phyloP scores from a whole-genome alignment of 2,797 vertebrate species.

The Peromyscus nudipes region DNA sequence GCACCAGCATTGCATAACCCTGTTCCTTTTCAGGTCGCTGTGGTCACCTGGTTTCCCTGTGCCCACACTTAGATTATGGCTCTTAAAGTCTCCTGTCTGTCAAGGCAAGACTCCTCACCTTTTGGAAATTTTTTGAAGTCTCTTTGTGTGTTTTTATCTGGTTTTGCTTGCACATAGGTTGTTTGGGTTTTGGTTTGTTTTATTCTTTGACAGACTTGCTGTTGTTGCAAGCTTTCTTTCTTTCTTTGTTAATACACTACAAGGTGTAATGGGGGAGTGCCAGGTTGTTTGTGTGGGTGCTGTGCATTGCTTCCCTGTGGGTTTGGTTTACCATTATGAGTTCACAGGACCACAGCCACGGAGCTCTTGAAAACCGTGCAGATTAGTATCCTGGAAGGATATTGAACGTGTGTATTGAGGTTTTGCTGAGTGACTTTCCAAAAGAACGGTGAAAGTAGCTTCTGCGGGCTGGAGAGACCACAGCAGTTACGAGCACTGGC shows the following conservation, averaged over 20 bases:
- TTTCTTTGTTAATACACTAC: not conserved
- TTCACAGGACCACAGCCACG: not conserved
- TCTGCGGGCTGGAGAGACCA: too few species aligned
- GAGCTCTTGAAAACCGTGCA: conserved; percentile 26
- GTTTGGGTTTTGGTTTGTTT: not conserved
- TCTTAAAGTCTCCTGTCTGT: not conserved
- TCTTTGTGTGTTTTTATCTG: not conserved
- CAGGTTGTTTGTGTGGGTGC: not conserved
- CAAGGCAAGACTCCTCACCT: not conserved
- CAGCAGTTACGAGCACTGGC: not conserved
- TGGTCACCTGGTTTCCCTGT: not conserved
- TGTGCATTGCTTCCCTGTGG: not conserved
- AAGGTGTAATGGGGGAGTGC: not conserved
- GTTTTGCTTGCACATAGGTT: not conserved
- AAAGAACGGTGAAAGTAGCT: not conserved
- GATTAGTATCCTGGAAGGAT: not conserved
- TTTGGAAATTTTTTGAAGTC: not conserved
- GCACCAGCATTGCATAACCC: not conserved
- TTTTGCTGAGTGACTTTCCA: not conserved
- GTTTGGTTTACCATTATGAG: not conserved
- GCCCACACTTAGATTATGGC: not conserved
- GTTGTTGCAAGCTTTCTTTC: not conserved
- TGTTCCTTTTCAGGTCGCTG: not conserved
- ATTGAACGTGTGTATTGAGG: conserved; percentile 16
- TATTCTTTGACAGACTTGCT: not conserved